Conservation (phyloP, 2,888 invertebrate genomes). For the Volucella bombylans region DNA sequence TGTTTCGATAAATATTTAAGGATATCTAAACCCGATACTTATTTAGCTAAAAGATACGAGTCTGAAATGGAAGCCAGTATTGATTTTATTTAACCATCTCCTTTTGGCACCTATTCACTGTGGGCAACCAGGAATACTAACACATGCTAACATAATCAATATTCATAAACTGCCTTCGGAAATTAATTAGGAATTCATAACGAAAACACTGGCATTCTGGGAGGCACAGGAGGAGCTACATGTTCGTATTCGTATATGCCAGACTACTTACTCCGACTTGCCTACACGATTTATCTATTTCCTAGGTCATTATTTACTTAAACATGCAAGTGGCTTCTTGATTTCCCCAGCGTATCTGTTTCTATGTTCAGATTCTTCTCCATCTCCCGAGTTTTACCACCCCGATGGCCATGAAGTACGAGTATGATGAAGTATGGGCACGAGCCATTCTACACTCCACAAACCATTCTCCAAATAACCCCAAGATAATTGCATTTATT, state of each 20-base stretch:
- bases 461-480: conserved; percentile 25
- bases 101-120: conserved; percentile 13
- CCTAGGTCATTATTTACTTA: conserved; percentile 63
- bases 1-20: conserved; percentile 9
- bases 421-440: not conserved
- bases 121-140: conserved; percentile 7
- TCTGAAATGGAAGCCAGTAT: not conserved
- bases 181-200: conserved; percentile 73
- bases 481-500: conserved; percentile 67
- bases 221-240: not conserved
- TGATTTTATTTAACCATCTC: conserved; percentile 35
- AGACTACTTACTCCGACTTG: not conserved
- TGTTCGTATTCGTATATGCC: not conserved
- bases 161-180: conserved; percentile 54
- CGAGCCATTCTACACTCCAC: not conserved
- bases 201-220: conserved; percentile 39
- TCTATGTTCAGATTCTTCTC: not conserved
- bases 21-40: not conserved
- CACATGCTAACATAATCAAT: conserved; percentile 53
- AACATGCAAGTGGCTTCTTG: conserved; percentile 41
- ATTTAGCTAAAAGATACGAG: not conserved
- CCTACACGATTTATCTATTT: conserved; percentile 64
- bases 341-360: conserved; percentile 57
- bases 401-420: not conserved
- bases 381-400: not conserved